Conservation (phyloP, 2,797 vertebrate genomes). For the Limosa lapponica region DNA sequence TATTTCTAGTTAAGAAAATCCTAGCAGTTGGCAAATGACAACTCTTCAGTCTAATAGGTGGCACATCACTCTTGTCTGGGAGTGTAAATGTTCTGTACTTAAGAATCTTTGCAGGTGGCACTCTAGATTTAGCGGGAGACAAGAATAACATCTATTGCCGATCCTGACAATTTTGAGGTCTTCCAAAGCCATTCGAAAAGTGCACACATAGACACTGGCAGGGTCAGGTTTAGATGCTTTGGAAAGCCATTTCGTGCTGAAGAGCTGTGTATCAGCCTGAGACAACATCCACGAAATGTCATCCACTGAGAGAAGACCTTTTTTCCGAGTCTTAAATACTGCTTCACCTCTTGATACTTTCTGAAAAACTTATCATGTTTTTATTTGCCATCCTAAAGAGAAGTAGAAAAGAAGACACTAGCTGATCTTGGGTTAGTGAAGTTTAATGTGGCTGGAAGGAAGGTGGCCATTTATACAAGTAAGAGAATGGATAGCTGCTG, state of each 20-base stretch:
- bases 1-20: conserved; percentile 51
- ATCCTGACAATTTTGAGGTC: background rate
- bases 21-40: conserved; percentile 52
- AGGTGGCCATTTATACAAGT: background rate
- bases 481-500: background rate
- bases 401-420: background rate
- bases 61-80: conserved; percentile 18
- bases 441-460: background rate
- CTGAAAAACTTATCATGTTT: background rate
- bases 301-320: background rate
- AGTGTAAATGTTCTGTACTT: conserved; percentile 40
- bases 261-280: background rate
- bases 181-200: conserved; percentile 1
- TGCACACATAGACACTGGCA: background rate
- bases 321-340: background rate
- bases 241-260: background rate
- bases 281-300: background rate
- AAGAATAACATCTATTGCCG: conserved; percentile 14
- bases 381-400: background rate
- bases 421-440: background rate
- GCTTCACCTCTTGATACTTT: background rate
- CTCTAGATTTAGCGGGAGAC: conserved; percentile 22
- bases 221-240: background rate
- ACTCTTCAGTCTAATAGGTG: conserved; percentile 44
- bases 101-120: conserved; percentile 43